Percentiles rank a stretch among this genome's conserved stretches.
phyloP scores from a whole-genome alignment of 2,113 vertebrate genomes.

The Nesospiza acunhae region DNA sequence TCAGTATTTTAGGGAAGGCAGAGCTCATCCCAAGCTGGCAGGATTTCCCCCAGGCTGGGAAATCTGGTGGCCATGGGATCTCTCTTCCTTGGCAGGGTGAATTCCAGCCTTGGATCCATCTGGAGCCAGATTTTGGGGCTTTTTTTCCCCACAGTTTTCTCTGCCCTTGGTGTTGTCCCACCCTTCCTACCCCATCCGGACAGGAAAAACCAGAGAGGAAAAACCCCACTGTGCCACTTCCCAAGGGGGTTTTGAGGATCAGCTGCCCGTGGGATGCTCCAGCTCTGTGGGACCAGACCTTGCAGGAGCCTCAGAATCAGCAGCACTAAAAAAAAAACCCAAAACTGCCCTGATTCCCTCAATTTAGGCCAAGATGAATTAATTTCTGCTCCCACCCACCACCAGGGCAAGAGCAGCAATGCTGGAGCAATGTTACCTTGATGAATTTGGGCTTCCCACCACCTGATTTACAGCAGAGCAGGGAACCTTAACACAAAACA shows the following conservation, averaged over 20 bases:
- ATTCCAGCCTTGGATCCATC: not conserved
- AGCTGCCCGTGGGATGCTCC: not conserved
- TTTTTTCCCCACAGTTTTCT: not conserved
- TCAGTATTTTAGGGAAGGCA: not conserved
- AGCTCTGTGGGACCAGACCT: not conserved
- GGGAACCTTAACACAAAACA: not conserved
- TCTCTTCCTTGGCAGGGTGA: not conserved
- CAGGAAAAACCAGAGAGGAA: not conserved
- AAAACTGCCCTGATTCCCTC: not conserved
- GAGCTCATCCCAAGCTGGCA: not conserved
- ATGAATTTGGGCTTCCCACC: slow-evolving; percentile 32
- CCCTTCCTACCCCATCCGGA: not conserved
- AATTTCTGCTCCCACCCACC: not conserved
- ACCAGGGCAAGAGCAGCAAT: not conserved
- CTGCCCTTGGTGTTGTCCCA: not conserved
- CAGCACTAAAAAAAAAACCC: not conserved
- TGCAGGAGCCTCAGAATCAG: not conserved
- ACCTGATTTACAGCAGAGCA: slow-evolving; percentile 42
- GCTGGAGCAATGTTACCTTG: not conserved
- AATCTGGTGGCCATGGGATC: not conserved
- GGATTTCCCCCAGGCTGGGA: not conserved
- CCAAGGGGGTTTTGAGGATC: not conserved
- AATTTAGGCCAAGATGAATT: not conserved
- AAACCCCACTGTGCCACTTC: not conserved
- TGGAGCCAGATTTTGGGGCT: not conserved